phyloP scores from a whole-genome alignment of 2,888 invertebrate species.

The Catocala nupta region DNA sequence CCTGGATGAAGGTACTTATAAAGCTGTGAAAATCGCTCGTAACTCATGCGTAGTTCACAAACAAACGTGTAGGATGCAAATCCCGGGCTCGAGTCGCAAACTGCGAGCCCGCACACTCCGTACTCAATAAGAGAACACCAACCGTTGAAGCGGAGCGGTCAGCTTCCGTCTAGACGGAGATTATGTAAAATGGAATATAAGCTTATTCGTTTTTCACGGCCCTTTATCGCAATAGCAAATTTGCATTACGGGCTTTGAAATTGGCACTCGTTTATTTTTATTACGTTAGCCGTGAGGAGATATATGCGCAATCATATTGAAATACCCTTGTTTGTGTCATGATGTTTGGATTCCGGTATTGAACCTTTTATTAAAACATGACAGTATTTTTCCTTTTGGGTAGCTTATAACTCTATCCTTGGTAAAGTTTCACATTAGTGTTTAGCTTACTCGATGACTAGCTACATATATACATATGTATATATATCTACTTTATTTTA shows the following conservation, averaged over 20 bases:
- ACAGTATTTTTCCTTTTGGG: too few relatives aligned
- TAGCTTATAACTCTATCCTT: too few relatives aligned
- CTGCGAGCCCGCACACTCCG: constrained; percentile 35
- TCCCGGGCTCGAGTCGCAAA: constrained; percentile 52
- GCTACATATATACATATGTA: too few relatives aligned
- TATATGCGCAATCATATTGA: constrained; percentile 64
- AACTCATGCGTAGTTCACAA: constrained; percentile 67
- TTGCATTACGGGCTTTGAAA: constrained; percentile 70
- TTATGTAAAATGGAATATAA: constrained; percentile 81
- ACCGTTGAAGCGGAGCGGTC: constrained; percentile 58
- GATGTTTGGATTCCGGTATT: constrained; percentile 28
- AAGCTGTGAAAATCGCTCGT: constrained; percentile 69
- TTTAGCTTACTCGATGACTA: too few relatives aligned
- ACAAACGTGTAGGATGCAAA: constrained; percentile 70
- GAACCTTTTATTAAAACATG: neutral
- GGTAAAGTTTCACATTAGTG: too few relatives aligned
- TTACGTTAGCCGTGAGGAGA: constrained; percentile 65
- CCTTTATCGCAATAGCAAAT: constrained; percentile 74
- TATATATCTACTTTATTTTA: too few relatives aligned
- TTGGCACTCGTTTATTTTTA: constrained; percentile 72
- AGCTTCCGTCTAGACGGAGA: constrained; percentile 85
- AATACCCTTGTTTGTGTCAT: constrained; percentile 60
- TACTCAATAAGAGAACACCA: constrained; percentile 66
- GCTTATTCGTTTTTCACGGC: constrained; percentile 73
- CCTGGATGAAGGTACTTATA: constrained; percentile 63